Base-by-base conservation (phyloP, 1,140 invertebrate species). In the Holotrichia oblita region DNA sequence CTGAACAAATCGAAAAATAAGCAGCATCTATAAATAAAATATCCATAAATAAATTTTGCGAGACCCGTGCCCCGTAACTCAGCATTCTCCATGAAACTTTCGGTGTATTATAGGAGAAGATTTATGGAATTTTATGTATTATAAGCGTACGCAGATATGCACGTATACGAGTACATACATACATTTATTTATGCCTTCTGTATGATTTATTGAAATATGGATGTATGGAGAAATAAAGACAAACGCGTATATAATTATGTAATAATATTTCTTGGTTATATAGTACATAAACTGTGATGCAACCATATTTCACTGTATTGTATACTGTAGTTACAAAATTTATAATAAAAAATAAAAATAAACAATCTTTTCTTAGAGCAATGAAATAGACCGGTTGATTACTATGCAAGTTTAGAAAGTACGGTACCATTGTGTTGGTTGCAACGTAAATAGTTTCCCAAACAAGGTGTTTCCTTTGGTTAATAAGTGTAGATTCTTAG, bases 1-100 rank as follows among this genome's bases (percentile, higher is more conserved):
- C 40, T 6, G 42, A 22, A n/a, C 73, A 75, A 75, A 42, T 42
- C 73, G 73, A 75, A 75, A 75, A 75, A 42, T 42, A 42, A 75
- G 40, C 40, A 34, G 73, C 73, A 42, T 42, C 42, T 34, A 75
- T 75, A 75, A 75, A 75, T 75, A 75, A 75, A 75, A 75, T 75
- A 42, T 41, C 73, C 73, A 75, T 75, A 75, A 75, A 75, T 48
- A 41, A 48, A 42, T 17, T 69, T 27, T 20, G 27, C 27, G 27
- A 34, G 27, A 69, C 8, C 20, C 61, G 61, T 69, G 14, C 48
- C 14, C 61, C 9, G 61, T 69, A 69, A 24, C 22, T 14, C 22
- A 20, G 27, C 61, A 27, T 27, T 27, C 61, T 17, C 61, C 61
- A 69, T 34, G 61, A 69, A 69, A 69, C 61, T 69, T 69, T 69